A percentile compares a stretch with the other conserved stretches of the same genome.
Evolutionary conservation across 2,888 invertebrate species (phyloP).

Genomic region (Drosophila borborema): DNA sequence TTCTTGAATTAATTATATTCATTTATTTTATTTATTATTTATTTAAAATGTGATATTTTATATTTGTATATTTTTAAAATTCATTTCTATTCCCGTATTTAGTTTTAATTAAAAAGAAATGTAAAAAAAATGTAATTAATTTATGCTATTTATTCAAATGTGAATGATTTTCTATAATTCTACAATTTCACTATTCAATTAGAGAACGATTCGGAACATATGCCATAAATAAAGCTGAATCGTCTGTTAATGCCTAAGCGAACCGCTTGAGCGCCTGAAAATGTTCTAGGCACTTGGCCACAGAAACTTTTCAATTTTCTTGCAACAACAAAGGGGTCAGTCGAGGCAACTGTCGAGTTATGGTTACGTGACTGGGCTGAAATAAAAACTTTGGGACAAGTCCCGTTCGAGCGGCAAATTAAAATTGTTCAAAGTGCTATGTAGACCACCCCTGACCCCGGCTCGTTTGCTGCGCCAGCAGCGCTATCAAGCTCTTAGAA

Average conservation of each 20-base stretch:
- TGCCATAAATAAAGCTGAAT: background rate
- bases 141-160: no score
- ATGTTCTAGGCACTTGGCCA: slow-evolving; percentile 43
- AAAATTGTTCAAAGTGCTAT: slow-evolving; percentile 57
- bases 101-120: no score
- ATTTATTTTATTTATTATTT: no score
- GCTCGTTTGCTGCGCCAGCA: background rate
- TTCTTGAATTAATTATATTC: no score
- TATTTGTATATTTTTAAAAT: no score
- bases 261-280: slow-evolving; percentile 15
- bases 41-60: no score
- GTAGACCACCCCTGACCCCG: background rate
- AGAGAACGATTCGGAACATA: background rate
- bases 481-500: slow-evolving; percentile 7
- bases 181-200: background rate
- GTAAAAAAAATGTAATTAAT: no score
- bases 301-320: slow-evolving; percentile 64
- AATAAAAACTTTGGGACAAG: slow-evolving; percentile 49
- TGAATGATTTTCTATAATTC: background rate
- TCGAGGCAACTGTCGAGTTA: slow-evolving; percentile 36
- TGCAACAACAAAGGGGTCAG: slow-evolving; percentile 51
- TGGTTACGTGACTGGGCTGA: slow-evolving; percentile 65
- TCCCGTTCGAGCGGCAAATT: slow-evolving; percentile 67
- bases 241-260: slow-evolving; percentile 8
- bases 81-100: no score